Percentiles rank a stretch among this genome's conserved stretches.
These are phyloP conservation scores for Heliopora coerulea DNA, from an alignment of 92 coral and sea anemone species.

Conservation along the genomic window DNA sequence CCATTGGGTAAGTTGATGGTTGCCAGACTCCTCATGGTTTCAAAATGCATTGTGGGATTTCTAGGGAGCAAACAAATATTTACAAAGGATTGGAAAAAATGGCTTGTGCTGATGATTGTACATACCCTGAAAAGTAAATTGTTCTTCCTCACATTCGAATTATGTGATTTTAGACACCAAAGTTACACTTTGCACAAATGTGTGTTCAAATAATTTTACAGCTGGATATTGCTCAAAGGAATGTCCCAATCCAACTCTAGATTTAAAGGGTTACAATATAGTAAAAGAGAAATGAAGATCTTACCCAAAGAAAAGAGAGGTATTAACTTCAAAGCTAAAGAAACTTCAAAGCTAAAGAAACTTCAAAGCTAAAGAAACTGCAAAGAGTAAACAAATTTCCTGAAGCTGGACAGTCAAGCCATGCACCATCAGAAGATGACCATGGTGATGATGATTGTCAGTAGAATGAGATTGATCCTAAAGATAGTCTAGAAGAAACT, in stretches of 20 bases:
- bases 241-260: constrained; percentile 38
- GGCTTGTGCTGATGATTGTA: constrained; percentile 61
- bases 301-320: constrained; percentile 12
- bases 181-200: constrained; percentile 21
- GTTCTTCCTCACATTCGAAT: constrained; percentile 43
- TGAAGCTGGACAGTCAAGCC: neutral
- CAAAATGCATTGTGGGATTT: constrained; percentile 17
- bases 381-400: neutral
- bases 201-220: constrained; percentile 41
- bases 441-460: neutral
- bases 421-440: neutral
- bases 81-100: constrained; percentile 3
- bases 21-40: constrained; percentile 28
- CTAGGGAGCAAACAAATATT: constrained; percentile 22
- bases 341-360: too few relatives aligned
- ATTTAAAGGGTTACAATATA: constrained; percentile 36
- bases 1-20: constrained; percentile 22
- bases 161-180: constrained; percentile 41
- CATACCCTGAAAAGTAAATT: constrained; percentile 54
- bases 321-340: neutral
- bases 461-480: neutral
- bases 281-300: neutral
- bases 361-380: neutral
- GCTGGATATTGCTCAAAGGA: constrained; percentile 38
- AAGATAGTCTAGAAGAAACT: neutral